Base-by-base conservation (phyloP, 2,113 vertebrate genomes). In the Muntiacus reevesi region DNA sequence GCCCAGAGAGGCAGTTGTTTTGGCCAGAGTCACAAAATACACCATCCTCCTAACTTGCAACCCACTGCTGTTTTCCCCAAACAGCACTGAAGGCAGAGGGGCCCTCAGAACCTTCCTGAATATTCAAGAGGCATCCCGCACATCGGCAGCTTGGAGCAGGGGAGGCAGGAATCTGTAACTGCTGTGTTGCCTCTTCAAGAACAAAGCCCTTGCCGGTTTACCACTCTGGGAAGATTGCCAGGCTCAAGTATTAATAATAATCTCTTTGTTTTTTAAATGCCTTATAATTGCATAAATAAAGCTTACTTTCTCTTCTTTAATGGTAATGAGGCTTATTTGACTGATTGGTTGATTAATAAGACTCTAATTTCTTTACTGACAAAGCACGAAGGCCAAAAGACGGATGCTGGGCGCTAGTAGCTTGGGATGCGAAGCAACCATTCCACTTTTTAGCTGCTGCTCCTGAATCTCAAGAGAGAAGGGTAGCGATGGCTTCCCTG, bases 191-290 rank as follows among this genome's bases (percentile, higher is more conserved):
- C 96, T 97, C 98, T 98, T 95, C 86, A 97, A 95, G 96, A 95
- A 87, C 94, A 97, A 96, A 99, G 87, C 88, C 76, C 94, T 97
- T 98, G 98, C 98, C 36, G 57, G 92, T 94, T 97, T 98, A 96
- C 86, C 96, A 92, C 86, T 97, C 98, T 97, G 98, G 99, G 98
- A 98, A 98, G 92, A 97, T 94, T 97, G 98, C 98, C 98, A 99
- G 45, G 92, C 96, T 98, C 98, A 89, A 98, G 92, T 95, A 98
- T 98, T 98, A 98, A 98, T 98, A 98, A 98, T 98, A 98, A 98
- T 98, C 98, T 96, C 83, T 98, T 98, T 99, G 98, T 98, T 98
- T 98, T 97, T 98, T 87, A 98, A 98, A 98, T 98, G 94, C 91
- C 45, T 98, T 98, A 97, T 98, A 99, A 99, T 98, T 98, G 94